A percentile compares a stretch with the other conserved stretches of the same genome.
Evolutionary conservation across 1,140 invertebrate species (phyloP).

Genomic region (Cydia splendana): DNA sequence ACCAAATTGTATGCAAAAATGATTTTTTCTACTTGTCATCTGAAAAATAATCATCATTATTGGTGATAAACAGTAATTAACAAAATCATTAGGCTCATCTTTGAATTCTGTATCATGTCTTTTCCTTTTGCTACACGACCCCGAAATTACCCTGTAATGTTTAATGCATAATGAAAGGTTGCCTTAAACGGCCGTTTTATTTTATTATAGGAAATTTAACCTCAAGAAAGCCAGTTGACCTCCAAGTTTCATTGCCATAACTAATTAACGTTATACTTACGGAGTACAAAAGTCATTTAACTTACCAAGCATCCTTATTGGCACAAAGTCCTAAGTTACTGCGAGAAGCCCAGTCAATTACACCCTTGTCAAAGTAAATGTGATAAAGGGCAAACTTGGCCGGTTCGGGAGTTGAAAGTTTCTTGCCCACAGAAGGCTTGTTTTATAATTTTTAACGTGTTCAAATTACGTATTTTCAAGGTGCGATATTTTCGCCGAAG

Average conservation of each 20-base stretch:
- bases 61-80: too few relatives aligned
- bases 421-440: not conserved
- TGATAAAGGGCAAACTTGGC: not conserved
- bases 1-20: too few relatives aligned
- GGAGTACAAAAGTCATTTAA: not conserved
- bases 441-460: not conserved
- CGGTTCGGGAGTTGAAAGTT: not conserved
- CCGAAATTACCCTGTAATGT: too few relatives aligned
- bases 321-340: not conserved
- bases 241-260: not conserved
- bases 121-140: too few relatives aligned
- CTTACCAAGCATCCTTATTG: not conserved
- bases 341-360: not conserved
- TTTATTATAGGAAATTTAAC: not conserved
- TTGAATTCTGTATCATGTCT: too few relatives aligned
- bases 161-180: not conserved
- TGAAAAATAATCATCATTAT: too few relatives aligned
- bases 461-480: not conserved
- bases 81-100: too few relatives aligned
- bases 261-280: not conserved
- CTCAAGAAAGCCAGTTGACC: not conserved
- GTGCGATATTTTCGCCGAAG: too few relatives aligned
- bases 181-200: not conserved
- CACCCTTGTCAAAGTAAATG: not conserved
- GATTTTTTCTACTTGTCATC: too few relatives aligned